Evolutionary conservation across 2,797 vertebrate genomes (phyloP).

Genomic region (Esox masquinongy): DNA sequence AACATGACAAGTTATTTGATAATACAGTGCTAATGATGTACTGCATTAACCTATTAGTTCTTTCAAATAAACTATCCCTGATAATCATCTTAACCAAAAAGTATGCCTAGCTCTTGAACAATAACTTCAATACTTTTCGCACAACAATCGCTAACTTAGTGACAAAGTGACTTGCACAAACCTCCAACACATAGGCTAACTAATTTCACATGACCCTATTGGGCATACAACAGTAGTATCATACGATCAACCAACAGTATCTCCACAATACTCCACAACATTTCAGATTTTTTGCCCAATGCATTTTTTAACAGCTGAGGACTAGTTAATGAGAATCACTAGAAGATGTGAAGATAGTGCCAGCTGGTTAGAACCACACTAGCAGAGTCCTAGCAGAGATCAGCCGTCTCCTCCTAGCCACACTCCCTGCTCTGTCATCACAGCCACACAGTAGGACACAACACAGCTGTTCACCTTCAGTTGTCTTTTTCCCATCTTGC

Average conservation of each 20-base stretch:
- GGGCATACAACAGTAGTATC: neutral
- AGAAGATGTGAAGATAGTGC: neutral
- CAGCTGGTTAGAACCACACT: conserved; percentile 3
- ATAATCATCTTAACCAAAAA: neutral
- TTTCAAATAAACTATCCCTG: neutral
- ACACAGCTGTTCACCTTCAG: conserved; percentile 75
- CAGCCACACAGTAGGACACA: conserved; percentile 36
- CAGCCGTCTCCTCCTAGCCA: conserved; percentile 32
- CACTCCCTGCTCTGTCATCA: neutral
- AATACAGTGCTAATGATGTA: neutral
- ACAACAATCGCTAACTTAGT: neutral
- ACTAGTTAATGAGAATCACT: neutral
- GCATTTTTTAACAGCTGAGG: neutral
- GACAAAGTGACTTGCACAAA: neutral
- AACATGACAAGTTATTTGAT: neutral
- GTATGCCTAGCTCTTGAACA: neutral
- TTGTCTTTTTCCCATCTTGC: conserved; percentile 73
- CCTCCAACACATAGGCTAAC: neutral
- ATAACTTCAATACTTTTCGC: neutral
- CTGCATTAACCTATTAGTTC: neutral
- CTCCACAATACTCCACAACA: neutral
- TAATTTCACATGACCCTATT: neutral
- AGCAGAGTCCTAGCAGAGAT: conserved; percentile 6
- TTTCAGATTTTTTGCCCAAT: neutral
- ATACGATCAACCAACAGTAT: neutral